Conservation (phyloP, 1,140 invertebrate genomes). For the Lucilia cuprina region DNA sequence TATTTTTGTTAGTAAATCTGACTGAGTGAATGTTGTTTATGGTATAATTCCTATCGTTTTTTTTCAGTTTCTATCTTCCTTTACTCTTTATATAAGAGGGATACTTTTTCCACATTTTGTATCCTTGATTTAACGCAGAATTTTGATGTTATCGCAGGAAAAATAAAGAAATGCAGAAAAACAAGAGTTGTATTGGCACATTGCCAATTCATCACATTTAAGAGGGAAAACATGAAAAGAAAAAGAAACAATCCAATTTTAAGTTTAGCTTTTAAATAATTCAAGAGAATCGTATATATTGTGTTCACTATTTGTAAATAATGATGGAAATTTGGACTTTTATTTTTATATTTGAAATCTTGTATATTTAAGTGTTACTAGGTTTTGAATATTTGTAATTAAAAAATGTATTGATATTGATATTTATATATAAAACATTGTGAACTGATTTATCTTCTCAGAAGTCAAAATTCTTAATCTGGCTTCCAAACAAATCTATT, state of each 20-base stretch:
- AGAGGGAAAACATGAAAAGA: background rate
- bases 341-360: too few species aligned
- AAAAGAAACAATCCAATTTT: background rate
- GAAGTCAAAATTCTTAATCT: too few species aligned
- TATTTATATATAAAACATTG: too few species aligned
- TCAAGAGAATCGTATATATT: background rate
- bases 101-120: background rate
- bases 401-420: too few species aligned
- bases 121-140: background rate
- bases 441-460: too few species aligned
- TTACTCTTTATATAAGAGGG: background rate
- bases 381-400: too few species aligned
- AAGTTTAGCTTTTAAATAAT: background rate
- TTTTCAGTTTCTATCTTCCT: background rate
- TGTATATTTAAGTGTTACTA: too few species aligned
- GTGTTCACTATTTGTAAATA: too few species aligned
- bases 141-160: slow-evolving; percentile 1
- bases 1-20: slow-evolving; percentile 13
- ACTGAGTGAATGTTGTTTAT: slow-evolving; percentile 24
- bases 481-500: too few species aligned
- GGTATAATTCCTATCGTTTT: background rate
- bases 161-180: background rate
- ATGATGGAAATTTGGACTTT: too few species aligned
- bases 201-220: slow-evolving; percentile 7
- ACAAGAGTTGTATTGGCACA: slow-evolving; percentile 10